phyloP scores from a whole-genome alignment of 2,797 vertebrate species.

The Rachycentron canadum region DNA sequence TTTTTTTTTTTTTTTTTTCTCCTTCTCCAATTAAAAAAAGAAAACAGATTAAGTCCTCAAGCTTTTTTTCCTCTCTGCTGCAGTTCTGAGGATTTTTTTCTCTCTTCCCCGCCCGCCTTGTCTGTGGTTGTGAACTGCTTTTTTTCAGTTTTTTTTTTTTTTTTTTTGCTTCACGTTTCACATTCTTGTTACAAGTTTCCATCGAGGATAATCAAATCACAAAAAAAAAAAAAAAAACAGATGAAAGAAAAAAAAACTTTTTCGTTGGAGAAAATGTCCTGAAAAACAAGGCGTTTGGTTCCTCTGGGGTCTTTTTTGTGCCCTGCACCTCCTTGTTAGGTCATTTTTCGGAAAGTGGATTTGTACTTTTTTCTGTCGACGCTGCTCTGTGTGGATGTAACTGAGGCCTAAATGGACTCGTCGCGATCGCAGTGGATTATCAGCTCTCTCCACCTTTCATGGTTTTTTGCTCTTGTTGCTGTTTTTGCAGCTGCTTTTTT shows the following conservation, averaged over 20 bases:
- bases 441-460: constrained; percentile 37
- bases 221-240: constrained; percentile 17
- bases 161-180: constrained; percentile 53
- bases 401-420: constrained; percentile 47
- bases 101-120: constrained; percentile 54
- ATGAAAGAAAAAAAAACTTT: constrained; percentile 31
- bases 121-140: constrained; percentile 70
- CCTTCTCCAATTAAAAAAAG: constrained; percentile 63
- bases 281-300: constrained; percentile 29
- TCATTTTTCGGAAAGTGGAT: constrained; percentile 44
- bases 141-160: constrained; percentile 32
- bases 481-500: constrained; percentile 46
- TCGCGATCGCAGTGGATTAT: constrained; percentile 61
- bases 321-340: constrained; percentile 13
- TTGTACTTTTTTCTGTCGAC: constrained; percentile 39
- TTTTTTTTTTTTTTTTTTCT: constrained; percentile 57
- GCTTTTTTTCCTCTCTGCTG: constrained; percentile 62
- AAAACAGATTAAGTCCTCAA: constrained; percentile 68
- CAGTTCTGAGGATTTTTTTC: constrained; percentile 68
- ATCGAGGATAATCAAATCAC: constrained; percentile 41
- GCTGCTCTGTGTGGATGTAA: constrained; percentile 61
- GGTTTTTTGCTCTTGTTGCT: constrained; percentile 50
- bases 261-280: constrained; percentile 35
- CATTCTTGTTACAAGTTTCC: constrained; percentile 51
- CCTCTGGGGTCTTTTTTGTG: constrained; percentile 18